These are phyloP conservation scores for Ormyrus rosae DNA, from an alignment of 2,888 invertebrate genomes.

Conservation along the genomic window DNA sequence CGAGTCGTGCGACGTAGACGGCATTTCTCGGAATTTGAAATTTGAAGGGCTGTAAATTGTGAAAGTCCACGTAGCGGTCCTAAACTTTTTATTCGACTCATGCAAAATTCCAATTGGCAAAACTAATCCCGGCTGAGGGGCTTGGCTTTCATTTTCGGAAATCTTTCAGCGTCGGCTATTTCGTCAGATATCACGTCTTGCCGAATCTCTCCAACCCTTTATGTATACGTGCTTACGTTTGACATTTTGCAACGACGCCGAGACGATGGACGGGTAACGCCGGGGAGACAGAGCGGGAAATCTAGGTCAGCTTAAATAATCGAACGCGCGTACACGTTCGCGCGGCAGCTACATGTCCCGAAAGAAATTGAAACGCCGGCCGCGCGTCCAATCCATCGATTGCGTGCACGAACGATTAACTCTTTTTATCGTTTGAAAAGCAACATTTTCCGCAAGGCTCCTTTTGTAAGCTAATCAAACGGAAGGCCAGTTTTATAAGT, in stretches of 20 bases:
- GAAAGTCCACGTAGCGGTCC: no score
- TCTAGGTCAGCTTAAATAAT: conserved; percentile 13
- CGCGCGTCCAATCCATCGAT: conserved; percentile 22
- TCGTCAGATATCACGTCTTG: conserved; percentile 15
- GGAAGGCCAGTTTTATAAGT: conserved; percentile 6
- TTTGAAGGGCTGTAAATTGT: no score
- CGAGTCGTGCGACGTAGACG: no score
- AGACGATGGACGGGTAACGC: background rate
- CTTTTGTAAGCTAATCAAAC: conserved; percentile 38
- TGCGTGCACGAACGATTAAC: conserved; percentile 21
- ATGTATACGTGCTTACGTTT: conserved; percentile 8
- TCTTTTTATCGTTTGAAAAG: conserved; percentile 12
- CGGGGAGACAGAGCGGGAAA: background rate
- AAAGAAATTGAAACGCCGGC: conserved; percentile 11
- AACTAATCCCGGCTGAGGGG: background rate
- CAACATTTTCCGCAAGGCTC: conserved; percentile 7
- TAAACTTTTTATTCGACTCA: background rate
- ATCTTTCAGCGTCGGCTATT: background rate
- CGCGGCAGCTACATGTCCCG: background rate
- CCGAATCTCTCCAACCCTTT: background rate
- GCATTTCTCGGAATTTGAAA: no score
- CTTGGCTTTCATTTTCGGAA: background rate
- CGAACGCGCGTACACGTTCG: background rate
- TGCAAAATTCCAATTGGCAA: background rate
- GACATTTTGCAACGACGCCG: conserved; percentile 1